Evolutionary conservation across 2,888 invertebrate species (phyloP).

Genomic region (Mylabris sibirica): DNA sequence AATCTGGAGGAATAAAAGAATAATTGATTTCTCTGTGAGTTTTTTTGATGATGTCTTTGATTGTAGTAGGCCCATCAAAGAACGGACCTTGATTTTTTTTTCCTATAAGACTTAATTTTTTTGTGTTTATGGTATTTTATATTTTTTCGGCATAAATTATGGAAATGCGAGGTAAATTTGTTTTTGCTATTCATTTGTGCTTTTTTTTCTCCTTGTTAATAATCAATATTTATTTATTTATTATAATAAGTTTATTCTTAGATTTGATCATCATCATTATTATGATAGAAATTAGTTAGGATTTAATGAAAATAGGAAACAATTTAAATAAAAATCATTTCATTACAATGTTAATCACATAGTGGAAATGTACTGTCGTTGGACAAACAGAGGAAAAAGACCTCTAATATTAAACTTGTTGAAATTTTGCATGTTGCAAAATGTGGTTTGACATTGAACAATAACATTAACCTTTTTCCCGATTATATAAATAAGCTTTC

Average conservation of each 20-base stretch:
- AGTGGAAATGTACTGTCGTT: slow-evolving; percentile 7
- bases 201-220: background rate
- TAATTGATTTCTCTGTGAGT: background rate
- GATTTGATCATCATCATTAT: background rate
- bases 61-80: background rate
- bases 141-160: slow-evolving; percentile 45
- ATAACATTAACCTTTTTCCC: slow-evolving; percentile 48
- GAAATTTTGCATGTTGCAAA: slow-evolving; percentile 41
- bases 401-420: slow-evolving; percentile 2
- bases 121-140: slow-evolving; percentile 21
- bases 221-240: slow-evolving; percentile 17
- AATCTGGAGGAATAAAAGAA: background rate
- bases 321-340: background rate
- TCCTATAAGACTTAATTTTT: background rate
- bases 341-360: background rate
- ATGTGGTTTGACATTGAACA: slow-evolving; percentile 48
- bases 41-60: background rate
- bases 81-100: slow-evolving; percentile 10
- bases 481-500: slow-evolving; percentile 29
- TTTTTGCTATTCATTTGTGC: slow-evolving; percentile 24
- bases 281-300: background rate
- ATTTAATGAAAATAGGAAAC: background rate
- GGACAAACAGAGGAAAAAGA: background rate
- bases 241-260: slow-evolving; percentile 9
- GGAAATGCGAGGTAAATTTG: slow-evolving; percentile 59